Base-by-base conservation (phyloP, 2,113 vertebrate genomes). In the Urocynchramus pylzowi region DNA sequence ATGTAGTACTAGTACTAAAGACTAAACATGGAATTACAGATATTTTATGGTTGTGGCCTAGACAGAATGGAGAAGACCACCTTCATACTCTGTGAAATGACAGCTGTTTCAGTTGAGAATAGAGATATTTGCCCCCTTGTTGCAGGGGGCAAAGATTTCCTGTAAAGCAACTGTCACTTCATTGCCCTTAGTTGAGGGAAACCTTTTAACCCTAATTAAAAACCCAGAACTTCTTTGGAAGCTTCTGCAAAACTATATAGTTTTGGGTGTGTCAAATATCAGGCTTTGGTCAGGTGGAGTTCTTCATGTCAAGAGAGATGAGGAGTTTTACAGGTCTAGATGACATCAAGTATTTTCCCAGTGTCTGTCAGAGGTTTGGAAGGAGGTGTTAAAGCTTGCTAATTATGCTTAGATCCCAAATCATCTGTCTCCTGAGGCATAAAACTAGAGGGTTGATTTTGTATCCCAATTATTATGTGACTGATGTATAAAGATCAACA, bases 1-100 rank as follows among this genome's bases (percentile, higher is more conserved):
- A 7, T n/a, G 8, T 59, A 31, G 18, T n/a, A 42, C 11, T 15
- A 30, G 7, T 74, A 33, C 41, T 60, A 16, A 64, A 60, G 45
- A 26, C 28, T 7, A 23, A 26, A 14, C 3, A 30, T 28, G 20
- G 30, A 33, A 26, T 84, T 78, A 23, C 9, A 21, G 21, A 3
- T 59, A 16, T 64, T 54, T 68, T 53, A 27, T 47, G 35, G 16
- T n/a, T 3, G 2, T n/a, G 30, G 11, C n/a, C 14, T 22, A 60
- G 20, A 21, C 11, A n/a, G 45, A 84, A n/a, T 0, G 4, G 44
- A 56, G 57, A 22, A 45, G 49, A 69, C 8, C 0, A 0, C 18
- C 47, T 42, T 65, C 26, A 9, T 53, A 24, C 5, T 76, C 11
- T 14, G 26, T 70, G 71, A 86, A 54, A 41, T 35, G 13, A 9